Conservation (phyloP, 1,140 invertebrate species). For the Pseudomyrmex concolor region DNA sequence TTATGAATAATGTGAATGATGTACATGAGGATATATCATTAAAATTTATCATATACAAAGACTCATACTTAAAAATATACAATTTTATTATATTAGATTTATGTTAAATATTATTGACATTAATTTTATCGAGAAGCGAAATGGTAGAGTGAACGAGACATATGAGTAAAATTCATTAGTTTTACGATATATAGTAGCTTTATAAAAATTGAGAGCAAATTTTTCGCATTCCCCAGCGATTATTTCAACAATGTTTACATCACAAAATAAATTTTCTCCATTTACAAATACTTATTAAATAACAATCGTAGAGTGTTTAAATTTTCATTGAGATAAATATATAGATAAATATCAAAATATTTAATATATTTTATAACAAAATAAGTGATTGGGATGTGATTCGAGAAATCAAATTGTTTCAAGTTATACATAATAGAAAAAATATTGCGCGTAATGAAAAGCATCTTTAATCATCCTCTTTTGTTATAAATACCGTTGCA, state of each 20-base stretch:
- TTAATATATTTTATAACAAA: slow-evolving; percentile 56
- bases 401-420: slow-evolving; percentile 31
- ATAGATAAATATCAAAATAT: slow-evolving; percentile 41
- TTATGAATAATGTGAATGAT: slow-evolving; percentile 57
- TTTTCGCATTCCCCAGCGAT: slow-evolving; percentile 17
- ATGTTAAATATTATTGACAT: slow-evolving; percentile 21
- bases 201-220: slow-evolving; percentile 25
- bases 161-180: slow-evolving; percentile 27
- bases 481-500: slow-evolving; percentile 46
- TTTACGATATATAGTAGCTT: slow-evolving; percentile 26
- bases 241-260: slow-evolving; percentile 27
- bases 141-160: slow-evolving; percentile 11
- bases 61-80: slow-evolving; percentile 53
- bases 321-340: slow-evolving; percentile 35
- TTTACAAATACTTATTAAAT: slow-evolving; percentile 33
- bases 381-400: slow-evolving; percentile 17
- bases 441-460: neutral
- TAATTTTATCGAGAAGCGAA: slow-evolving; percentile 29
- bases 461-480: slow-evolving; percentile 34
- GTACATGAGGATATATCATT: slow-evolving; percentile 59
- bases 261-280: slow-evolving; percentile 13
- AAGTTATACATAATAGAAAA: slow-evolving; percentile 10
- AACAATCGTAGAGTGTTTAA: slow-evolving; percentile 30
- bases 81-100: slow-evolving; percentile 44
- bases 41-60: slow-evolving; percentile 60